Evolutionary conservation across 1,140 invertebrate genomes (phyloP).

Genomic region (Macrotrachela quadricornifera): DNA sequence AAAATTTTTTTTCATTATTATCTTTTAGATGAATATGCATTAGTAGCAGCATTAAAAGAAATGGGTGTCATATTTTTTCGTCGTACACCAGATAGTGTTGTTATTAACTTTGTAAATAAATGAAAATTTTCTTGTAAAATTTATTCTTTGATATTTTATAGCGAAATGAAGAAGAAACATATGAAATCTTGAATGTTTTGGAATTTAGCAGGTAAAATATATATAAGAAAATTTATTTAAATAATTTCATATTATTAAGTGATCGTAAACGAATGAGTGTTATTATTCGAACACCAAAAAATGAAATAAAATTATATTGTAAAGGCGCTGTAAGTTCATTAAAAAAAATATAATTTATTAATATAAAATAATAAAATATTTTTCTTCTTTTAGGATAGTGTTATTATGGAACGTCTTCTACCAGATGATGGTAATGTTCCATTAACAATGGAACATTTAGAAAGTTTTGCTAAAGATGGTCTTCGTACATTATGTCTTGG

Average conservation of each 20-base stretch:
- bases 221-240: too few species aligned
- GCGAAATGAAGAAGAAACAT: constrained; percentile 42
- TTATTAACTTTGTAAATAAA: constrained; percentile 33
- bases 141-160: constrained; percentile 13
- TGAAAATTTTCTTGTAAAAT: constrained; percentile 1
- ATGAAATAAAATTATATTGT: constrained; percentile 61
- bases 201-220: constrained; percentile 54
- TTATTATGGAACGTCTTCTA: constrained; percentile 52
- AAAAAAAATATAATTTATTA: not conserved
- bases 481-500: constrained; percentile 72
- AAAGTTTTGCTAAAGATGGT: constrained; percentile 67
- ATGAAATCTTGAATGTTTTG: constrained; percentile 79
- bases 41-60: constrained; percentile 66
- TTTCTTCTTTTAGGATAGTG: constrained; percentile 34
- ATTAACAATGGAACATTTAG: constrained; percentile 60
- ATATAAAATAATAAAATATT: not conserved
- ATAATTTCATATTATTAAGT: constrained; percentile 15
- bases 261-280: constrained; percentile 79
- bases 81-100: constrained; percentile 34
- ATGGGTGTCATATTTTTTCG: constrained; percentile 74
- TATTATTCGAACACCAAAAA: constrained; percentile 54
- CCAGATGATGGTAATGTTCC: constrained; percentile 18
- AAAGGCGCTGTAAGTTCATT: constrained; percentile 60
- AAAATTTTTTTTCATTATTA: constrained; percentile 18
- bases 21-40: constrained; percentile 58